These are phyloP conservation scores for Andrena cerasifolii DNA, from an alignment of 1,140 invertebrate genomes.

Conservation along the genomic window DNA sequence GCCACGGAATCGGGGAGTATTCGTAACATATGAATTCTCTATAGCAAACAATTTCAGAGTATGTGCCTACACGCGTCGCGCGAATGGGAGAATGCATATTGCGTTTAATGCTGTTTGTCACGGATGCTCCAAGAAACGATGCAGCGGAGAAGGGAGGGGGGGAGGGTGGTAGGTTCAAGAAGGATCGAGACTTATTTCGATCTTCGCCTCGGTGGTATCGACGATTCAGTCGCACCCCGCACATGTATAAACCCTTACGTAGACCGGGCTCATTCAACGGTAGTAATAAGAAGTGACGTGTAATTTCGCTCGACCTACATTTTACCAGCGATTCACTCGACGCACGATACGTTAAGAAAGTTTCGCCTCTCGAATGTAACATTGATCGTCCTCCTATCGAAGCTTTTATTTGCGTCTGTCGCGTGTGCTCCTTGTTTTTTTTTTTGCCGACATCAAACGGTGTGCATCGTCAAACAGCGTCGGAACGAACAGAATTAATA, in stretches of 20 bases:
- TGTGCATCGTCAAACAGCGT: background rate
- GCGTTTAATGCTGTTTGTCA: too few relatives aligned
- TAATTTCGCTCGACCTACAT: constrained; percentile 68
- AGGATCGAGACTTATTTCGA: too few relatives aligned
- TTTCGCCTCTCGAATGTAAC: constrained; percentile 31
- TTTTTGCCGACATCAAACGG: background rate
- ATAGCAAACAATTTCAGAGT: background rate
- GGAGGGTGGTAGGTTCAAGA: too few relatives aligned
- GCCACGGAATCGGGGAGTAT: background rate
- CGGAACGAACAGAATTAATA: constrained; percentile 30
- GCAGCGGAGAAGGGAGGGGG: too few relatives aligned
- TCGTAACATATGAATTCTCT: background rate
- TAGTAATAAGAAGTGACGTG: constrained; percentile 61
- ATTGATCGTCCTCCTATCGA: constrained; percentile 39
- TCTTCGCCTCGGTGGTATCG: constrained; percentile 14
- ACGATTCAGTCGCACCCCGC: constrained; percentile 37
- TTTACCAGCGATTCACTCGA: constrained; percentile 65
- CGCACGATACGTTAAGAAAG: constrained; percentile 49
- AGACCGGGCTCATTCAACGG: constrained; percentile 9
- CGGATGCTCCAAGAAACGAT: too few relatives aligned
- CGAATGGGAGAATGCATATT: too few relatives aligned
- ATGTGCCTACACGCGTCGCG: too few relatives aligned
- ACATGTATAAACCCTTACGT: constrained; percentile 7
- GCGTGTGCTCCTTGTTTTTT: background rate
- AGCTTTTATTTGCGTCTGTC: constrained; percentile 25